Evolutionary conservation across 2,797 vertebrate species (phyloP), one percentile per base, ranked within the genome.

Genomic region (Fistularia commersonii): DNA sequence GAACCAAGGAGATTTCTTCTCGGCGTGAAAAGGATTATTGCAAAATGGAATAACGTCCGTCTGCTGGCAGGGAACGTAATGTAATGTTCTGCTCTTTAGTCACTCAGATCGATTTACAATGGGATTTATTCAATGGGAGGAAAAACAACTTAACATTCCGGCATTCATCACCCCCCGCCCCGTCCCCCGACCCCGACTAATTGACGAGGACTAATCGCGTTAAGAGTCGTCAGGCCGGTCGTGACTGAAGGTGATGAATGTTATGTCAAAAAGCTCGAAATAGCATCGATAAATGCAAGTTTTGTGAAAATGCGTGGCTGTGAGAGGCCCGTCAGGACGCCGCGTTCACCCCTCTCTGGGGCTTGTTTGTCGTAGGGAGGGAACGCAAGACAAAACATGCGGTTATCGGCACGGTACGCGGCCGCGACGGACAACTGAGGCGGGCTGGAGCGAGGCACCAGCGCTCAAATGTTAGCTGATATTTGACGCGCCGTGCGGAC

Each of bases 201-300:
- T 59, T 79, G 73, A 75, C 38, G 47, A 61, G 80, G 79, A 79
- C 69, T 71, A 78, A 81, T 72, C 64, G 64, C 74, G 55, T 66
- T 73, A 81, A 73, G 75, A 76, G 71, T 66, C 72, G 69, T 51
- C 60, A 62, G 34, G 41, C 69, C 57, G 56, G 57, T 64, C 76
- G 73, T 75, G 38, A 48, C 32, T 68, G 69, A 85, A 84, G 80
- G 72, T 69, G 62, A 80, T 79, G 78, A 87, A 81, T 86, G 78
- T 82, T 87, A 78, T 71, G 70, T 79, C 78, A 82, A 81, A 74
- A 65, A 46, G 78, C 71, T 78, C 79, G 66, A 72, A 72, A 73
- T 79, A 63, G 87, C 86, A 87, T 86, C 81, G 86, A 90, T 86
- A 77, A 81, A 69, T 79, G 61, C 64, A 51, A 58, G 71, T 66